Evolutionary conservation across 2,888 invertebrate species (phyloP), one percentile per base, ranked within the genome.

Genomic region (Mantis religiosa): DNA sequence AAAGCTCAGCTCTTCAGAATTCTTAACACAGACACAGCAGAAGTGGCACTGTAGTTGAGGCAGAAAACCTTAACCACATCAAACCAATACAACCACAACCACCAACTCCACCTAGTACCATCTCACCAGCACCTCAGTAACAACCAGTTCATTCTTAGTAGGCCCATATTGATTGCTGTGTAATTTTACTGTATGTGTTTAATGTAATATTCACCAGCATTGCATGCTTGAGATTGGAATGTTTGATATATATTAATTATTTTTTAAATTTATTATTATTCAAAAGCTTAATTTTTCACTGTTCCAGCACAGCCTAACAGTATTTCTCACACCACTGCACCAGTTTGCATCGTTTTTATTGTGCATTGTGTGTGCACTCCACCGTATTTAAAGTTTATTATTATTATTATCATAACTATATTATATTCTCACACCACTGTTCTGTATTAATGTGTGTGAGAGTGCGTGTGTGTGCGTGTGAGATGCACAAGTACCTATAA

Each of bases 261-360:
- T 85, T 89, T 87, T 85, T 82, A 71, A 71, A 71, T 71, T 71
- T 71, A 88, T 89, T 89, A 88, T 89, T 90, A 89, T 90, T 89
- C 89, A 90, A 90, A 89, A 89, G 90, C 90, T 90, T 90, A 89
- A 90, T 90, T 90, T 90, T 90, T 89, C 90, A 90, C 90, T 90
- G 90, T 90, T 90, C 85, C 90, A 90, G 90, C 90, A 90, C 90
- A 90, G 90, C 90, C 90, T 90, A 88, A 88, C 88, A 89, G 54
- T 71, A 90, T 90, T 90, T 88, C 87, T 90, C 84, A 90, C 90
- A 90, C 89, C 90, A 90, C 90, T 90, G 90, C 90, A 90, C 89
- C 90, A 89, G 87, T 90, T 90, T 89, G 88, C 90, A 89, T 88
- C 89, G 87, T 89, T 88, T 89, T 90, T 81, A 89, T 89, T 90